Conservation (phyloP, 2,113 vertebrate genomes). For the Pao palembangensis region DNA sequence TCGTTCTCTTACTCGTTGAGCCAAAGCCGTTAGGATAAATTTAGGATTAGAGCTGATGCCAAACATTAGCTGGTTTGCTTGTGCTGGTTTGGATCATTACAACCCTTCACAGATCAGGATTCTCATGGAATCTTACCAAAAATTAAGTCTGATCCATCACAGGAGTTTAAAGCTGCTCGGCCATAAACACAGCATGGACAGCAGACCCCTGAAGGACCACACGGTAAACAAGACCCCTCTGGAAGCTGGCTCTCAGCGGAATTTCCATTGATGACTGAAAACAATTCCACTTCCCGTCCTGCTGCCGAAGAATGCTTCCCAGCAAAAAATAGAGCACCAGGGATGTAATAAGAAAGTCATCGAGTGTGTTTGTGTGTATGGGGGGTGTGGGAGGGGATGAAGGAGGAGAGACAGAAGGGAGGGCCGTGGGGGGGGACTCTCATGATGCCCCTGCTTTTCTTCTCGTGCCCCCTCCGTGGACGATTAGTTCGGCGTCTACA, state of each 20-base stretch:
- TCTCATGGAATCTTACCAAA: background rate
- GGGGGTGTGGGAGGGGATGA: slow-evolving; percentile 65
- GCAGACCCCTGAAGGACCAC: slow-evolving; percentile 9
- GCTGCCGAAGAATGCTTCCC: slow-evolving; percentile 82
- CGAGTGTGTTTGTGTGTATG: slow-evolving; percentile 44
- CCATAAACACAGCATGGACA: slow-evolving; percentile 10
- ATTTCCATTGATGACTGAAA: slow-evolving; percentile 83
- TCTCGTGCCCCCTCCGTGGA: slow-evolving; percentile 67
- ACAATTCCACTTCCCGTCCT: slow-evolving; percentile 95
- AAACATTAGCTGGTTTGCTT: background rate
- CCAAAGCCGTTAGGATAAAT: no score
- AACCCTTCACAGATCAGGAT: no score
- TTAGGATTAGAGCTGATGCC: no score
- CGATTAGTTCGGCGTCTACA: slow-evolving; percentile 35
- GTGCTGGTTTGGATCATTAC: background rate
- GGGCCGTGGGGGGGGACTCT: slow-evolving; percentile 58
- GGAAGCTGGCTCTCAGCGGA: slow-evolving; percentile 55
- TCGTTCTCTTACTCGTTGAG: no score
- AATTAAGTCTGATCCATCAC: background rate
- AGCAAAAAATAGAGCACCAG: slow-evolving; percentile 79
- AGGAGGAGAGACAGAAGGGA: slow-evolving; percentile 73
- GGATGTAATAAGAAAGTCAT: slow-evolving; percentile 72
- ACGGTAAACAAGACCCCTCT: slow-evolving; percentile 30
- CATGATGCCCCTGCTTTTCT: slow-evolving; percentile 76
- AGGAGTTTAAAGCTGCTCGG: background rate